These are phyloP conservation scores for Caenorhabditis parvicauda DNA, from an alignment of 2,888 invertebrate genomes.

Conservation along the genomic window DNA sequence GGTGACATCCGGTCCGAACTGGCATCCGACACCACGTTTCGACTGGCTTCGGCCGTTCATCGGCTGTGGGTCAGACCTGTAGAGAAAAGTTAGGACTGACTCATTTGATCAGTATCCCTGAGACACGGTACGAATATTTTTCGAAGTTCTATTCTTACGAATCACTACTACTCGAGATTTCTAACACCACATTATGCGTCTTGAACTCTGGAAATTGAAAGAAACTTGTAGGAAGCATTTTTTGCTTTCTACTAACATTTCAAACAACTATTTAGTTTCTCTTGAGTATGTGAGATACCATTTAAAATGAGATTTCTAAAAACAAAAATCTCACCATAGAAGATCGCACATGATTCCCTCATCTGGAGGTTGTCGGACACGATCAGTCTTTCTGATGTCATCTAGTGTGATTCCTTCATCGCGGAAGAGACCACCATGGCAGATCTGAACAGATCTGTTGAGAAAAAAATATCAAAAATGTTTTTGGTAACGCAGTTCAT, in stretches of 20 bases:
- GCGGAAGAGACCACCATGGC: slow-evolving; percentile 97
- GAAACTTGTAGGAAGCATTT: no score
- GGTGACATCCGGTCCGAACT: slow-evolving; percentile 95
- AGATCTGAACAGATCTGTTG: no score
- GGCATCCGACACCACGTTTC: slow-evolving; percentile 94
- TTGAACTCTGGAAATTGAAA: no score
- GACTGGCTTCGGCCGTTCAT: slow-evolving; percentile 84
- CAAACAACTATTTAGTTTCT: no score
- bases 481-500: slow-evolving; percentile 9
- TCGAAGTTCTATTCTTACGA: no score
- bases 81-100: background rate
- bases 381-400: slow-evolving; percentile 82
- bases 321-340: slow-evolving; percentile 74
- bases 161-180: no score
- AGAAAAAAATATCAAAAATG: slow-evolving; percentile 2
- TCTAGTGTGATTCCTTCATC: slow-evolving; percentile 87
- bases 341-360: slow-evolving; percentile 97
- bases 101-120: no score
- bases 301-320: no score
- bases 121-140: no score
- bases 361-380: slow-evolving; percentile 94
- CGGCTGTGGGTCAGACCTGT: slow-evolving; percentile 82
- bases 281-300: no score
- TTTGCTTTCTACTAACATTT: no score
- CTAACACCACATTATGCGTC: no score